phyloP scores from a whole-genome alignment of 2,113 vertebrate genomes.

The Corvus cornix region DNA sequence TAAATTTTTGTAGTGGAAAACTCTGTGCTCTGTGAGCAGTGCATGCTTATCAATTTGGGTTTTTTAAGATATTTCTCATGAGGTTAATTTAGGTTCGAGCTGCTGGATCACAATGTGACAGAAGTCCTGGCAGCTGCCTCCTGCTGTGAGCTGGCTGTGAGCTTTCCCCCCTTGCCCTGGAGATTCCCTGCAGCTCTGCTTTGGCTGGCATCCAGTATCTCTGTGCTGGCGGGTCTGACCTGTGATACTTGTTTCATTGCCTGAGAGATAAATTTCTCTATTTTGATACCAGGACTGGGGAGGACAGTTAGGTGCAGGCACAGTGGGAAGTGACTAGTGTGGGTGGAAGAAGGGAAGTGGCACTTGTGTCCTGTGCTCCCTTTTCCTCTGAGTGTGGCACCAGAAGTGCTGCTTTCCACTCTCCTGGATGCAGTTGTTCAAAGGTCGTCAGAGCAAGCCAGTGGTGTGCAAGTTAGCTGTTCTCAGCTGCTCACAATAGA shows the following conservation, averaged over 20 bases:
- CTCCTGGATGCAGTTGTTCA: neutral
- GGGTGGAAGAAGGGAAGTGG: neutral
- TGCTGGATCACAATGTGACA: neutral
- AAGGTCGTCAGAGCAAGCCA: neutral
- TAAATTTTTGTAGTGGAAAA: neutral
- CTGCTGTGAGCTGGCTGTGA: neutral
- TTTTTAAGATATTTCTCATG: neutral
- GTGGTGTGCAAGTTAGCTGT: neutral
- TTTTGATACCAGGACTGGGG: neutral
- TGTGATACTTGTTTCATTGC: accelerated
- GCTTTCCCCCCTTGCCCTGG: neutral
- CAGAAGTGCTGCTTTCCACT: neutral
- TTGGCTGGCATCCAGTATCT: neutral
- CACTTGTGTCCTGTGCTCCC: neutral
- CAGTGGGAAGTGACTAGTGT: neutral
- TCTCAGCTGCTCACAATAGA: neutral
- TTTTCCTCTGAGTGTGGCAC: neutral
- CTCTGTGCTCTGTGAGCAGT: neutral
- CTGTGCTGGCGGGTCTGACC: neutral
- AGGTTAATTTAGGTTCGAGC: neutral
- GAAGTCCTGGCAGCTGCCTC: neutral
- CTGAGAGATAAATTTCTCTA: neutral
- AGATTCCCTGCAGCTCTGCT: neutral
- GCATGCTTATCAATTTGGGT: neutral
- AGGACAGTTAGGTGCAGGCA: neutral